These are phyloP conservation scores for Castor canadensis DNA, from an alignment of 2,113 vertebrate genomes.

Conservation along the genomic window DNA sequence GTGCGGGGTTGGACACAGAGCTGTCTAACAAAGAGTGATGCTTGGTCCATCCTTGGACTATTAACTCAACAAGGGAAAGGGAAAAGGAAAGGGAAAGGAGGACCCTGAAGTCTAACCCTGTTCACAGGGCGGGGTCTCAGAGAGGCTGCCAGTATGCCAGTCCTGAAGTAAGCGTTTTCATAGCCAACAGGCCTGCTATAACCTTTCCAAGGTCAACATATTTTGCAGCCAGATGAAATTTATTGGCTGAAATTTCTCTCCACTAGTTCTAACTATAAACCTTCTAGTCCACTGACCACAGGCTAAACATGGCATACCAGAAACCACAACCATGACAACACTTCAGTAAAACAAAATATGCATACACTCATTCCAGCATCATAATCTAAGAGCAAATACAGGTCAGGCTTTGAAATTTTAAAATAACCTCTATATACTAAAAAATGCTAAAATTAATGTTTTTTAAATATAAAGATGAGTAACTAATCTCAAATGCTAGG, in stretches of 20 bases:
- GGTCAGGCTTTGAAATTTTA: slow-evolving; percentile 8
- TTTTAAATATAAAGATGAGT: background rate
- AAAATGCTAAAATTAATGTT: background rate
- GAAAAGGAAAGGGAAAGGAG: background rate
- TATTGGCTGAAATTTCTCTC: slow-evolving; percentile 37
- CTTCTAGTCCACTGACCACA: slow-evolving; percentile 62
- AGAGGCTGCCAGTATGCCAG: background rate
- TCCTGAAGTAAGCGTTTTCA: background rate
- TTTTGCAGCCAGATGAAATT: slow-evolving; percentile 31
- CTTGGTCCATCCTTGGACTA: background rate
- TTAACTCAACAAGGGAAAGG: background rate
- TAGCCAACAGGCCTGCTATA: background rate
- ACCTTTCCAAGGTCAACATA: slow-evolving; percentile 40
- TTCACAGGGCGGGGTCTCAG: background rate
- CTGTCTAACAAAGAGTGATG: background rate
- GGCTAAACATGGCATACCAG: slow-evolving; percentile 52
- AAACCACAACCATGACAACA: slow-evolving; percentile 54
- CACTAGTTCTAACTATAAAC: slow-evolving; percentile 34
- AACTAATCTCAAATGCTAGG: background rate
- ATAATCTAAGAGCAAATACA: slow-evolving; percentile 30
- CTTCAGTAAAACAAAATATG: background rate
- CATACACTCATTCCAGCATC: slow-evolving; percentile 22
- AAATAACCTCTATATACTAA: background rate
- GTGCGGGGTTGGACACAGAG: background rate
- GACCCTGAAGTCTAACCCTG: background rate